Percentiles rank a stretch among this genome's conserved stretches.
These are phyloP conservation scores for Pteria penguin DNA, from an alignment of 2,888 invertebrate genomes.

Conservation along the genomic window DNA sequence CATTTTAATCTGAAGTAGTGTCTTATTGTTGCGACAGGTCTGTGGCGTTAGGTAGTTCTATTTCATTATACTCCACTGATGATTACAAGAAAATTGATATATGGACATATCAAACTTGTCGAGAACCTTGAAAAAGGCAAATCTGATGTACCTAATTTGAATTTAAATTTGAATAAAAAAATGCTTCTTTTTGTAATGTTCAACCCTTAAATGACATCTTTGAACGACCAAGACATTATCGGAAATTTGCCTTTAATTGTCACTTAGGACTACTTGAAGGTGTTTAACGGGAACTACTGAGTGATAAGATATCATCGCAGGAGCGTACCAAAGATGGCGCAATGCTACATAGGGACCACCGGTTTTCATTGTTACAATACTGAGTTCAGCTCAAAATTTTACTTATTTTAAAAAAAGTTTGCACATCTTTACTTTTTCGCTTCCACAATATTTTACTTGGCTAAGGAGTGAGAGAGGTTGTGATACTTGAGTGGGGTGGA, in stretches of 20 bases:
- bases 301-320: too few relatives aligned
- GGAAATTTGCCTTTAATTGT: constrained; percentile 42
- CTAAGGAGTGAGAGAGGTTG: too few relatives aligned
- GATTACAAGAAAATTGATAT: background rate
- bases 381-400: too few relatives aligned
- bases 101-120: background rate
- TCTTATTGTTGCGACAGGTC: too few relatives aligned
- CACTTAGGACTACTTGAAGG: constrained; percentile 16
- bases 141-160: background rate
- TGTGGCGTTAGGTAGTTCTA: background rate
- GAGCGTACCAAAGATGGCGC: too few relatives aligned
- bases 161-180: background rate
- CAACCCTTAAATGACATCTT: constrained; percentile 25
- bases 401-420: too few relatives aligned
- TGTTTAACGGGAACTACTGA: background rate
- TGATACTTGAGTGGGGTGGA: too few relatives aligned
- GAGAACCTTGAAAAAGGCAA: background rate
- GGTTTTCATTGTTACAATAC: too few relatives aligned
- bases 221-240: constrained; percentile 38
- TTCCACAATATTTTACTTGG: too few relatives aligned
- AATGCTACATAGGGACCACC: too few relatives aligned
- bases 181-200: background rate
- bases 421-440: too few relatives aligned
- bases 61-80: background rate
- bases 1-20: too few relatives aligned